Evolutionary conservation across 2,797 vertebrate species (phyloP).

Genomic region (Cryptoblepharus egeriae): DNA sequence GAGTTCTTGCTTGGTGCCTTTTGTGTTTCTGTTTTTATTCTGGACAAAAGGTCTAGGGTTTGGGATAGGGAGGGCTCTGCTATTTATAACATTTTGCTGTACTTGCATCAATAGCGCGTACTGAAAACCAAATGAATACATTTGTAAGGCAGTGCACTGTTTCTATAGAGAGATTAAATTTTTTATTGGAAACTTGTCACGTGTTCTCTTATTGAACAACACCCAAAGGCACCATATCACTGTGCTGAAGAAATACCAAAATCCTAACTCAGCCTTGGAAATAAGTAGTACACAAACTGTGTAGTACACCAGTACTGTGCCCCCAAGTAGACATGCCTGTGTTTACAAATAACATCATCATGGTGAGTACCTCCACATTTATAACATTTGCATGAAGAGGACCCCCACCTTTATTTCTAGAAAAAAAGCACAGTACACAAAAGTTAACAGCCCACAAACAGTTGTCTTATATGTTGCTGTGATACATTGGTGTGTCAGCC

Average conservation of each 20-base stretch:
- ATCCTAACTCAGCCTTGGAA: not conserved
- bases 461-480: not conserved
- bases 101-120: conserved; percentile 54
- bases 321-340: too few relatives aligned
- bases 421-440: too few relatives aligned
- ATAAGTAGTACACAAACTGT: too few relatives aligned
- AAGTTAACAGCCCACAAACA: not conserved
- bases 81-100: conserved; percentile 64
- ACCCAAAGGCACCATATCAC: not conserved
- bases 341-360: too few relatives aligned
- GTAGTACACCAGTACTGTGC: too few relatives aligned
- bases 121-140: conserved; percentile 77
- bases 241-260: not conserved
- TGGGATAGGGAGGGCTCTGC: conserved; percentile 42
- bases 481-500: not conserved
- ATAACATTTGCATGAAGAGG: too few relatives aligned
- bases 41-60: conserved; percentile 50
- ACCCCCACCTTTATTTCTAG: too few relatives aligned
- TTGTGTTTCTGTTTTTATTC: conserved; percentile 66
- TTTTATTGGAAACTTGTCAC: conserved; percentile 64
- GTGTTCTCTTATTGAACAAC: conserved; percentile 8
- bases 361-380: too few relatives aligned
- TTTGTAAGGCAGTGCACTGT: conserved; percentile 81
- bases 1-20: conserved; percentile 69
- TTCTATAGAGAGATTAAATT: conserved; percentile 83